These are phyloP conservation scores for Acanthurus leucopareius DNA, from an alignment of 2,797 vertebrate species.

Conservation along the genomic window DNA sequence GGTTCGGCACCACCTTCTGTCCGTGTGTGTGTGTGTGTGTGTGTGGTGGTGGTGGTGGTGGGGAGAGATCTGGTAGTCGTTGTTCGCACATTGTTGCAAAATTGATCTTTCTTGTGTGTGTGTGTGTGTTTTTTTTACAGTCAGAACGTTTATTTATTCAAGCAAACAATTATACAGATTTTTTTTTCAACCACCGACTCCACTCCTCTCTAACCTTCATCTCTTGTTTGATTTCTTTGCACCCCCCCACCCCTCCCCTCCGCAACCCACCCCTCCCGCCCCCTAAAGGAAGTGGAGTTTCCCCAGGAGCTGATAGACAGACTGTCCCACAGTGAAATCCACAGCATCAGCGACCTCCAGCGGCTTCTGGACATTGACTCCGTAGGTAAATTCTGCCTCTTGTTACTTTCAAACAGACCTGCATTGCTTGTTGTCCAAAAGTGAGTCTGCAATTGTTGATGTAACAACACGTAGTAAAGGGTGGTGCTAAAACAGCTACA, in stretches of 20 bases:
- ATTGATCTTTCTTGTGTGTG: constrained; percentile 1
- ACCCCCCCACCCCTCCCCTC: not conserved
- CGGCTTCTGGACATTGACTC: constrained; percentile 98
- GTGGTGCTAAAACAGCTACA: constrained; percentile 7
- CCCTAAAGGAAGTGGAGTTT: constrained; percentile 92
- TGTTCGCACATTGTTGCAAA: constrained; percentile 46
- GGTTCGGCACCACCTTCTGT: constrained; percentile 8
- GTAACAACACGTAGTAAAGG: constrained; percentile 11
- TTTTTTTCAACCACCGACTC: constrained; percentile 31
- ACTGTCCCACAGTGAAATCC: constrained; percentile 96
- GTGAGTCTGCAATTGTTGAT: constrained; percentile 24
- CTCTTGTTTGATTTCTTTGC: constrained; percentile 66
- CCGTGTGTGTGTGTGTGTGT: not conserved
- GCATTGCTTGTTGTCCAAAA: constrained; percentile 44
- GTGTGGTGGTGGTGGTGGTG: too few relatives aligned
- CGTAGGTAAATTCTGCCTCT: constrained; percentile 96
- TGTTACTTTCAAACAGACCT: constrained; percentile 67
- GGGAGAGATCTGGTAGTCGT: constrained; percentile 15
- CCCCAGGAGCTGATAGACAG: constrained; percentile 96
- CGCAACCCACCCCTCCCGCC: not conserved
- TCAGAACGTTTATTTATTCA: constrained; percentile 23
- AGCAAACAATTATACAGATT: constrained; percentile 15
- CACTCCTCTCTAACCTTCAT: constrained; percentile 64
- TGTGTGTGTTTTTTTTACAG: constrained; percentile 25
- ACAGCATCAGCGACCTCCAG: constrained; percentile 99